Conservation (phyloP, 2,113 vertebrate genomes). For the Leptobrachium leishanense region DNA sequence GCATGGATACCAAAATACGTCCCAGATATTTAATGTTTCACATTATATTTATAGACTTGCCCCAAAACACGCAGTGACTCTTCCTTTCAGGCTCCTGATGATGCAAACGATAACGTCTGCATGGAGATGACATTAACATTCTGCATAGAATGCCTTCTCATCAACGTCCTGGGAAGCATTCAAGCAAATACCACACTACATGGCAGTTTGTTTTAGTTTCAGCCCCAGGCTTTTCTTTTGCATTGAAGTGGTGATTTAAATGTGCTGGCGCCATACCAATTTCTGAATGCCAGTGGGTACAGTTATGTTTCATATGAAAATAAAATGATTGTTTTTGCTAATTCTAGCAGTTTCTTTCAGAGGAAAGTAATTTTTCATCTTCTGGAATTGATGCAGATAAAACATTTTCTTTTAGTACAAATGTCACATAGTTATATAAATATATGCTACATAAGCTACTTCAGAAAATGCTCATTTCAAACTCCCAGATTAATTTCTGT, state of each 20-base stretch:
- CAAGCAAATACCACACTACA: background rate
- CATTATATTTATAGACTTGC: background rate
- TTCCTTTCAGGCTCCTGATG: constrained; percentile 12
- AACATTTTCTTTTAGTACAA: background rate
- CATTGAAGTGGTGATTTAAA: constrained; percentile 8
- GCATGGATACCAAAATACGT: background rate
- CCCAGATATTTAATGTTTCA: background rate
- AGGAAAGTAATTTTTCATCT: background rate
- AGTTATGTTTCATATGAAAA: background rate
- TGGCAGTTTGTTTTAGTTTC: background rate
- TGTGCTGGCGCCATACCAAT: background rate
- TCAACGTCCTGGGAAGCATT: constrained; percentile 27
- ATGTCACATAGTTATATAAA: background rate
- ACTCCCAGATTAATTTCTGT: too few relatives aligned
- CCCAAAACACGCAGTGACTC: background rate
- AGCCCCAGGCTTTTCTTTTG: background rate
- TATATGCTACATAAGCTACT: too few relatives aligned
- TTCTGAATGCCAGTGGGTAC: background rate
- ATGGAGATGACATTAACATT: constrained; percentile 12
- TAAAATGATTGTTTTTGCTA: background rate
- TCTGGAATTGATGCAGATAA: background rate
- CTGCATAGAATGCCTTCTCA: constrained; percentile 11
- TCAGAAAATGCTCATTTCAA: too few relatives aligned
- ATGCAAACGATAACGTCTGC: constrained; percentile 18
- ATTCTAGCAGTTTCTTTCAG: background rate